These are phyloP conservation scores for Poecilia latipinna DNA, from an alignment of 2,113 vertebrate genomes.

Conservation along the genomic window DNA sequence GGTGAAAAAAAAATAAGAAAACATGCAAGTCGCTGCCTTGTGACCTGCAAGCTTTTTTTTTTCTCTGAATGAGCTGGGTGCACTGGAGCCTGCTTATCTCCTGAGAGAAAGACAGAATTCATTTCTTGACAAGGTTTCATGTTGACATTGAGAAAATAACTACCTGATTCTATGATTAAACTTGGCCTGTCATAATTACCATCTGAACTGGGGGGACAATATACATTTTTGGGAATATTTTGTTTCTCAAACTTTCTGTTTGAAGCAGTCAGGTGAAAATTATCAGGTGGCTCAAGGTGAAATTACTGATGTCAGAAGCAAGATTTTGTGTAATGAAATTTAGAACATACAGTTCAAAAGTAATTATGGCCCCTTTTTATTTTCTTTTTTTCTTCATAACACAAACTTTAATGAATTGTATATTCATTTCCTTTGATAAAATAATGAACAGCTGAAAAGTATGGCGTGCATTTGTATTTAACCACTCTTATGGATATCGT, in stretches of 20 bases:
- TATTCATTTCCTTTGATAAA: too few relatives aligned
- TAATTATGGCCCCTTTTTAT: too few relatives aligned
- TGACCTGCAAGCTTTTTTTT: conserved; percentile 81
- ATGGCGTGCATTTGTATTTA: background rate
- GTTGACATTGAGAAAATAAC: conserved; percentile 94
- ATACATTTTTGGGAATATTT: conserved; percentile 78
- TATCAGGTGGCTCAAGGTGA: background rate
- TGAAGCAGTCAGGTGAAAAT: conserved; percentile 30
- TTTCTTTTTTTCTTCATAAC: too few relatives aligned
- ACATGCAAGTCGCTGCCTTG: conserved; percentile 86
- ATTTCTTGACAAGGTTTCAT: conserved; percentile 88
- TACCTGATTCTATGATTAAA: conserved; percentile 89
- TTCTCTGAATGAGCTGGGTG: conserved; percentile 84
- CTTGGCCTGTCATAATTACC: conserved; percentile 86
- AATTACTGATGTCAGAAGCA: conserved; percentile 2
- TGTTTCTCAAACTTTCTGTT: conserved; percentile 65
- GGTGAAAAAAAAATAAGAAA: conserved; percentile 79
- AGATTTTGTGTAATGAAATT: conserved; percentile 8
- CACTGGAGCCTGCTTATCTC: conserved; percentile 91
- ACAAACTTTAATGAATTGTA: too few relatives aligned
- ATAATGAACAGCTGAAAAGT: background rate
- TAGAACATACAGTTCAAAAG: too few relatives aligned
- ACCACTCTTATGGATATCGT: background rate
- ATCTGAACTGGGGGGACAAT: conserved; percentile 81
- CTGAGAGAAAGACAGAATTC: conserved; percentile 83